These are phyloP conservation scores for Shinisaurus crocodilurus DNA, from an alignment of 2,113 vertebrate species.

Conservation along the genomic window DNA sequence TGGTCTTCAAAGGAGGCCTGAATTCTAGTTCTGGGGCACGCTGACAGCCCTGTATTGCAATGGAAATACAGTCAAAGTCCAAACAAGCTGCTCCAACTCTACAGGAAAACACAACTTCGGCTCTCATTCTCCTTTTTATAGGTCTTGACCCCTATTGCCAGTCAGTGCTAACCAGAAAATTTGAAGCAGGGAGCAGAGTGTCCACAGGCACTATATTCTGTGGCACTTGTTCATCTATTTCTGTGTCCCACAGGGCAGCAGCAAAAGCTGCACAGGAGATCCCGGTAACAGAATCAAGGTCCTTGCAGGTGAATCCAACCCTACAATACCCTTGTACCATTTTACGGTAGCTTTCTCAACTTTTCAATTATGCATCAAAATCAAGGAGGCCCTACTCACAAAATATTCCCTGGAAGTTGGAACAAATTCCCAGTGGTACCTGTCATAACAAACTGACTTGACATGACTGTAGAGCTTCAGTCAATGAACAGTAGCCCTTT, in stretches of 20 bases:
- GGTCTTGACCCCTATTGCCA: neutral
- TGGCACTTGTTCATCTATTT: neutral
- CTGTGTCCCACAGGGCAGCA: neutral
- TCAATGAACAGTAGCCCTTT: conserved; percentile 21
- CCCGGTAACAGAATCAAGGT: neutral
- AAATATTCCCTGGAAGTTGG: conserved; percentile 13
- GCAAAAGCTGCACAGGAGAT: neutral
- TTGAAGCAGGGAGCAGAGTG: neutral
- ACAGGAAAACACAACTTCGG: neutral
- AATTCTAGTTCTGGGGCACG: neutral
- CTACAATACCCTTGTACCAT: neutral
- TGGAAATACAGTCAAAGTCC: neutral
- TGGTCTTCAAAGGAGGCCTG: neutral
- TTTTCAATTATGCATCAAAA: conserved; percentile 11
- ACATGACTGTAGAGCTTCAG: conserved; percentile 5
- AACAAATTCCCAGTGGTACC: conserved; percentile 31
- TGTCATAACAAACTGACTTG: conserved; percentile 30
- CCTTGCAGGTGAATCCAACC: neutral
- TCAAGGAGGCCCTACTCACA: neutral
- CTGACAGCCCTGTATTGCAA: neutral
- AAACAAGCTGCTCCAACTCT: neutral
- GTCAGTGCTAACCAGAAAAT: neutral
- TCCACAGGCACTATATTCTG: neutral
- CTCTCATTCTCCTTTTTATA: neutral
- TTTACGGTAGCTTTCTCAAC: neutral